Percentiles rank a stretch among this genome's conserved stretches.
Conservation (phyloP, 2,113 vertebrate species). For the Lophochroa leadbeateri region DNA sequence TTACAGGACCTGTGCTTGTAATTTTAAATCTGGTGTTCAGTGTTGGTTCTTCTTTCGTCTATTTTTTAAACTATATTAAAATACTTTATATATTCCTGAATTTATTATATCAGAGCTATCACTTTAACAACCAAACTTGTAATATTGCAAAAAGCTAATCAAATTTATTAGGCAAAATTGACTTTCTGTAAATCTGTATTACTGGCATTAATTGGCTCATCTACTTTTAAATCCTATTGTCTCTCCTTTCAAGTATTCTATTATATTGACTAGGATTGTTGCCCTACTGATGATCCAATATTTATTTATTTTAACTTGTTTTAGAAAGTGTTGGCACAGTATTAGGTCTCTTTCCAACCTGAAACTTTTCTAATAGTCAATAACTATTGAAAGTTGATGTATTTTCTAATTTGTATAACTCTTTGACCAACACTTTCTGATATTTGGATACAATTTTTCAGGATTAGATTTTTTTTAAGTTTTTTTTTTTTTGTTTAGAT, state of each 20-base stretch:
- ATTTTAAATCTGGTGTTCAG: background rate
- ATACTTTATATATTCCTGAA: background rate
- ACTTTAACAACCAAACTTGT: background rate
- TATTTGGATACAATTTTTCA: background rate
- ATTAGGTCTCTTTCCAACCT: background rate
- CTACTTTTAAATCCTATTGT: background rate
- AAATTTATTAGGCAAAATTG: background rate
- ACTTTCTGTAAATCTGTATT: background rate
- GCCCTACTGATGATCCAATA: background rate
- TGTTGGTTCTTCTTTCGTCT: background rate
- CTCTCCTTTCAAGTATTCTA: background rate
- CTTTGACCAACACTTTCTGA: background rate
- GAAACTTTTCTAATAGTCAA: background rate
- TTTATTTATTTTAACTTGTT: background rate
- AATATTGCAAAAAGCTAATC: background rate
- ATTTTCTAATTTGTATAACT: background rate
- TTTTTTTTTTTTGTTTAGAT: background rate
- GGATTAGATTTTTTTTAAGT: rapidly evolving
- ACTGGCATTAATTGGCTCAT: background rate
- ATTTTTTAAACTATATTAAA: background rate
- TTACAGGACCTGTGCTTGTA: background rate
- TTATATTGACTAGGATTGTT: background rate
- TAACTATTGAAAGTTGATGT: background rate
- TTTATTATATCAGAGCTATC: background rate
- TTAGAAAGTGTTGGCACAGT: background rate